Conservation (phyloP, 64 coral and sea anemone genomes). For the Montipora capricornis region DNA sequence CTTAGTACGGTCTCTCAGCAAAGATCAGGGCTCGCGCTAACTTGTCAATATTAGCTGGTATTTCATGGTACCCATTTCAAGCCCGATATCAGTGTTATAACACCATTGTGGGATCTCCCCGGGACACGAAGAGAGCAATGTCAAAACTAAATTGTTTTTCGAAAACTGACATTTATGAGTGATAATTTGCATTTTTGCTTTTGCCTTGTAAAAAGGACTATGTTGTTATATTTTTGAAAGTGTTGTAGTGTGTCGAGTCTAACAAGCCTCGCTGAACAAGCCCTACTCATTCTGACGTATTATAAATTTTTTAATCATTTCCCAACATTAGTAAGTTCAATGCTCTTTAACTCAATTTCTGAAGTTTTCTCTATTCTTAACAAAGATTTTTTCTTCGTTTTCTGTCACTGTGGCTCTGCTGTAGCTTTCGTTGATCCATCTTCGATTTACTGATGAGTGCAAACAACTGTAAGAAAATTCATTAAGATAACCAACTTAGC, state of each 20-base stretch:
- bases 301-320: neutral
- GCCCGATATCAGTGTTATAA: neutral
- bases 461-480: too few relatives aligned
- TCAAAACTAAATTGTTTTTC: neutral
- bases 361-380: too few relatives aligned
- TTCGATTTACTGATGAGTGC: too few relatives aligned
- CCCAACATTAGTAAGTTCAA: too few relatives aligned
- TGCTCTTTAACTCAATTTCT: too few relatives aligned
- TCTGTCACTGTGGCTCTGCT: too few relatives aligned
- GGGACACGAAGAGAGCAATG: neutral
- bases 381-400: too few relatives aligned
- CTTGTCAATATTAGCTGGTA: slow-evolving; percentile 21
- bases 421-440: too few relatives aligned
- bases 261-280: neutral
- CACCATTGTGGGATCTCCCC: neutral
- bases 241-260: neutral
- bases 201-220: neutral
- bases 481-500: too few relatives aligned
- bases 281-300: neutral
- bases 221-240: neutral
- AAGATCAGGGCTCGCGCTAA: neutral
- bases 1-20: neutral
- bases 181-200: neutral
- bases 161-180: neutral
- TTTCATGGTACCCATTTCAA: neutral